Evolutionary conservation across 1,140 invertebrate species (phyloP).

Genomic region (Eriosoma lanigerum): DNA sequence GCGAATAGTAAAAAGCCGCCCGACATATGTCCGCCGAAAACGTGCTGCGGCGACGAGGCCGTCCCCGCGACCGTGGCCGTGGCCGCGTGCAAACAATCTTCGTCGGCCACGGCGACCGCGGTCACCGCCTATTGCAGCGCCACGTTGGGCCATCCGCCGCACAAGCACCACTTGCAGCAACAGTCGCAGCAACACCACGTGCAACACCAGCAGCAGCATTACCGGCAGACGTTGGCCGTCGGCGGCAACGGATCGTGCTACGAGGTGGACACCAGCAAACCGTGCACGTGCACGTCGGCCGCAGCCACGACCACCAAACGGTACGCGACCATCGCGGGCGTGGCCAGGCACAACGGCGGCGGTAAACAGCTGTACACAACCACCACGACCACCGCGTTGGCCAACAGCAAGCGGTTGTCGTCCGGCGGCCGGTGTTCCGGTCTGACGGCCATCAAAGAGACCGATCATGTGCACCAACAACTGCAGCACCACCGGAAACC

Average conservation of each 20-base stretch:
- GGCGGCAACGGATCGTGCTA: slow-evolving; percentile 23
- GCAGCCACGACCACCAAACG: slow-evolving; percentile 13
- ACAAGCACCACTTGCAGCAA: neutral
- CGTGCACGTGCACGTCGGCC: slow-evolving; percentile 37
- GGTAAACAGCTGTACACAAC: slow-evolving; percentile 20
- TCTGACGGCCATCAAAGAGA: slow-evolving; percentile 12
- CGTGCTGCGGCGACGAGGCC: neutral
- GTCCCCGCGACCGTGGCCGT: no score
- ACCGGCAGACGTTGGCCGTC: neutral
- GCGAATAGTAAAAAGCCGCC: slow-evolving; percentile 18
- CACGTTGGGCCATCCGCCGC: neutral
- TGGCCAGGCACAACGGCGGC: slow-evolving; percentile 37
- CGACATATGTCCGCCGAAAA: slow-evolving; percentile 44
- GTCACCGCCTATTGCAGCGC: neutral
- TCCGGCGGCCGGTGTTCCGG: neutral
- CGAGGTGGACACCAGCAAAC: slow-evolving; percentile 34
- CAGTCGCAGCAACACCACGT: neutral
- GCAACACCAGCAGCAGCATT: slow-evolving; percentile 9
- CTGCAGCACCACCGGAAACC: slow-evolving; percentile 19
- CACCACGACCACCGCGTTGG: neutral
- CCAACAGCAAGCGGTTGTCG: neutral
- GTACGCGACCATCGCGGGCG: slow-evolving; percentile 40
- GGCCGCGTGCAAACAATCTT: no score
- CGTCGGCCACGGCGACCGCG: neutral
- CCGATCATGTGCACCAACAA: neutral